These are phyloP conservation scores for Brevimyrus niger DNA, from an alignment of 2,113 vertebrate genomes.

Conservation along the genomic window DNA sequence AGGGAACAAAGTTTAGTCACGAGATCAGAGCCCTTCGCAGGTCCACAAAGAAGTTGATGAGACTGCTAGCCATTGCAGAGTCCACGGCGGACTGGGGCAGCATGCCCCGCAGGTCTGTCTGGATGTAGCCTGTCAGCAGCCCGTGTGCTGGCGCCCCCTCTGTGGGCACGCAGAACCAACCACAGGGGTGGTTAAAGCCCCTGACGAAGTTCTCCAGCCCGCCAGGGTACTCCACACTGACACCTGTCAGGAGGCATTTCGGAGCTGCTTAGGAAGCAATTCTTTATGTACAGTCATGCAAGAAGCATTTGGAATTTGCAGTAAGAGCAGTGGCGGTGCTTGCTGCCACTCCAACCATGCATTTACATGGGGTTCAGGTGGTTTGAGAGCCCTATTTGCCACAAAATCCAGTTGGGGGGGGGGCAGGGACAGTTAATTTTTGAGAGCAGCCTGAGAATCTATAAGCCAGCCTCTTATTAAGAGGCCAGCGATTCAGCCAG, in stretches of 20 bases:
- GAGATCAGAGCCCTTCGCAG: constrained; percentile 60
- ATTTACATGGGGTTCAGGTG: background rate
- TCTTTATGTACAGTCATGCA: background rate
- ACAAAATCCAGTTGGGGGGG: background rate
- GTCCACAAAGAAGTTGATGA: constrained; percentile 67
- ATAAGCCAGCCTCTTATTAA: background rate
- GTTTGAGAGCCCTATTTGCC: background rate
- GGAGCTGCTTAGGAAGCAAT: background rate
- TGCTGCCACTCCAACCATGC: background rate
- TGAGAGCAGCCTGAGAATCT: background rate
- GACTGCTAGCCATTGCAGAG: constrained; percentile 69
- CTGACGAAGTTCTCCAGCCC: constrained; percentile 60
- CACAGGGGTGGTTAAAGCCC: constrained; percentile 77
- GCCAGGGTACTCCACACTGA: constrained; percentile 64
- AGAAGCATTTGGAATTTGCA: background rate
- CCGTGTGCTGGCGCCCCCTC: constrained; percentile 50
- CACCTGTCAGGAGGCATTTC: constrained; percentile 46
- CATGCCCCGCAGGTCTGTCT: constrained; percentile 74
- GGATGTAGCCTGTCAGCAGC: constrained; percentile 74
- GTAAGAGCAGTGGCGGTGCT: background rate
- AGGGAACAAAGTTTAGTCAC: constrained; percentile 24
- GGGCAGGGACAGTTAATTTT: background rate
- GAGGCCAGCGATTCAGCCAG: background rate
- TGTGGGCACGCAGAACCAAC: constrained; percentile 75
- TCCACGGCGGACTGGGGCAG: constrained; percentile 72